These are phyloP conservation scores for Bolinopsis microptera DNA, from an alignment of 37 sponge, comb jelly and placozoan genomes.

Conservation along the genomic window DNA sequence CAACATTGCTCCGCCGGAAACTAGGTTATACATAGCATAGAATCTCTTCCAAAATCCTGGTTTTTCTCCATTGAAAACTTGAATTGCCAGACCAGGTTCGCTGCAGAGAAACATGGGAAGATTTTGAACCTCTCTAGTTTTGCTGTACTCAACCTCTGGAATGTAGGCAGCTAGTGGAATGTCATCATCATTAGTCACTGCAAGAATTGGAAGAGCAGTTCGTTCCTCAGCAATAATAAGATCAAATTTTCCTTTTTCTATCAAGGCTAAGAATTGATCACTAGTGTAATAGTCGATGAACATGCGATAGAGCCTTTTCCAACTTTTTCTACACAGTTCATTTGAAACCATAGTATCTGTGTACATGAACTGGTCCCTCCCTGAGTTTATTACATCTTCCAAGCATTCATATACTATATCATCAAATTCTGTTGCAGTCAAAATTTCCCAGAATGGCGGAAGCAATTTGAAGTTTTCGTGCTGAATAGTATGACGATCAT, in stretches of 20 bases:
- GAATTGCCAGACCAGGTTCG: slow-evolving; percentile 25
- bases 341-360: slow-evolving; percentile 4
- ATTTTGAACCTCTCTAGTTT: slow-evolving; percentile 13
- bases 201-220: neutral
- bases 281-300: slow-evolving; percentile 20
- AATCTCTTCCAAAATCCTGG: neutral
- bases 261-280: neutral
- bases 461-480: neutral
- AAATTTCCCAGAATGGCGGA: neutral
- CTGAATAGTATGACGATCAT: neutral
- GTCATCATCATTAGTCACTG: neutral
- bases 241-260: neutral
- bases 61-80: neutral
- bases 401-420: neutral
- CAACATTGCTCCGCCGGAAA: neutral
- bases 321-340: neutral
- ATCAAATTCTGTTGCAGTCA: neutral
- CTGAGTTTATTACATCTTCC: neutral
- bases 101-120: slow-evolving; percentile 37
- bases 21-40: neutral
- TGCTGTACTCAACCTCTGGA: neutral
- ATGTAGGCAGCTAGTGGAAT: slow-evolving; percentile 28
- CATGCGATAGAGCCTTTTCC: neutral
- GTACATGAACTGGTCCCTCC: slow-evolving; percentile 7
- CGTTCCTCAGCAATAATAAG: slow-evolving; percentile 11